Conservation (phyloP, 2,888 invertebrate species). For the Trachelus iudaicus region DNA sequence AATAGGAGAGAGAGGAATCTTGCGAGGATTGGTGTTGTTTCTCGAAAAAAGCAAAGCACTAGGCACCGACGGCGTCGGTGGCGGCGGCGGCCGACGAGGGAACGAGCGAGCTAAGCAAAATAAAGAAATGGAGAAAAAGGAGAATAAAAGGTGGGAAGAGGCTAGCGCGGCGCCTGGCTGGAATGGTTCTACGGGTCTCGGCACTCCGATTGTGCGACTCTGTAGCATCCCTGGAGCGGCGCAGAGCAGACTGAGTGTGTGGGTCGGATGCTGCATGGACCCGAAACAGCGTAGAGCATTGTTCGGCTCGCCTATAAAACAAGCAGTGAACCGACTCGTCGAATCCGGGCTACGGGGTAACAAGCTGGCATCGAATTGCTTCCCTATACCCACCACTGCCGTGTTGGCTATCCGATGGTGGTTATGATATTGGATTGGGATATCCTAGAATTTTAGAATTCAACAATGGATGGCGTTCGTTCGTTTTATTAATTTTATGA, state of each 20-base stretch:
- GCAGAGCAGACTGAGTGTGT: not conserved
- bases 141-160: slow-evolving; percentile 9
- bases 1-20: slow-evolving; percentile 4
- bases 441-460: not conserved
- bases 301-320: slow-evolving; percentile 14
- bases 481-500: not conserved
- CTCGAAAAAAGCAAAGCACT: not conserved
- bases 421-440: not conserved
- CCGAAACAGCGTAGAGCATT: slow-evolving; percentile 13
- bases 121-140: slow-evolving; percentile 12
- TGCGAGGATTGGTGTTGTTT: not conserved
- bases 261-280: slow-evolving; percentile 17
- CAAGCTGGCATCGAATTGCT: not conserved
- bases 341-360: slow-evolving; percentile 1
- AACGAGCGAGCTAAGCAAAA: slow-evolving; percentile 14
- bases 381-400: not conserved
- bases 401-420: not conserved
- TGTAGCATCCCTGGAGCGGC: slow-evolving; percentile 12
- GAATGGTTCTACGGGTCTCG: slow-evolving; percentile 16
- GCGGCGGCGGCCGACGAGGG: slow-evolving; percentile 4
- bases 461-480: not conserved
- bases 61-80: not conserved
- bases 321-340: not conserved
- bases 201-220: slow-evolving; percentile 19
- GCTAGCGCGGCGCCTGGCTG: slow-evolving; percentile 22